Evolutionary conservation across 2,113 vertebrate species (phyloP).

Genomic region (Laticauda laticaudata): DNA sequence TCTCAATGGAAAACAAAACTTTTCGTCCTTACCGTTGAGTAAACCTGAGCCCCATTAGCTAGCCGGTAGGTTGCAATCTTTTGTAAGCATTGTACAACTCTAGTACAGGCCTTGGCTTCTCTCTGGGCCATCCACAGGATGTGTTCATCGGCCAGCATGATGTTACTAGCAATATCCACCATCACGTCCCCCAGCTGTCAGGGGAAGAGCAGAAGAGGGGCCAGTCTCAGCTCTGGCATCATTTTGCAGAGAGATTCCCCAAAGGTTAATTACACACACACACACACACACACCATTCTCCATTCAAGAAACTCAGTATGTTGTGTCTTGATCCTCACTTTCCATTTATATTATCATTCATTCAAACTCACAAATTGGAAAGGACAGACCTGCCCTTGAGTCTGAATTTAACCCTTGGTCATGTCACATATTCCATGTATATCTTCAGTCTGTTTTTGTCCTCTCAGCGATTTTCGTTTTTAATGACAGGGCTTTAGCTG

Average conservation of each 20-base stretch:
- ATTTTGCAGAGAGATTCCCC: neutral
- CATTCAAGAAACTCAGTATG: neutral
- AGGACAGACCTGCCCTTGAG: neutral
- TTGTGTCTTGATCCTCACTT: neutral
- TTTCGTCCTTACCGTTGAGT: slow-evolving; percentile 80
- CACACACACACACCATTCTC: no score
- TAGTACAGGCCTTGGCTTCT: slow-evolving; percentile 87
- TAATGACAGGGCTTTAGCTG: neutral
- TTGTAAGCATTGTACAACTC: slow-evolving; percentile 88
- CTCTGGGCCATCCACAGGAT: slow-evolving; percentile 92
- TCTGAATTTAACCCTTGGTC: neutral
- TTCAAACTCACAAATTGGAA: neutral
- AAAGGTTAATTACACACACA: neutral
- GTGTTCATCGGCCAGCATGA: slow-evolving; percentile 93
- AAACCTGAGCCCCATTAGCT: slow-evolving; percentile 83
- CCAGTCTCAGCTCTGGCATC: no score
- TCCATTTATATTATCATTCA: neutral
- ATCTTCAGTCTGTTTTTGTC: neutral
- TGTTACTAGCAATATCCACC: slow-evolving; percentile 94
- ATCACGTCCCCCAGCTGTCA: slow-evolving; percentile 91
- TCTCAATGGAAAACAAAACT: neutral
- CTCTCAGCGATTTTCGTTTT: neutral
- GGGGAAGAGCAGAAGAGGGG: slow-evolving; percentile 1
- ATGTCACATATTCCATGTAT: neutral
- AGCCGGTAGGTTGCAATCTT: slow-evolving; percentile 83